A percentile compares a stretch with the other conserved stretches of the same genome.
These are phyloP conservation scores for Spisula solida DNA, from an alignment of 2,888 invertebrate genomes.

Conservation along the genomic window DNA sequence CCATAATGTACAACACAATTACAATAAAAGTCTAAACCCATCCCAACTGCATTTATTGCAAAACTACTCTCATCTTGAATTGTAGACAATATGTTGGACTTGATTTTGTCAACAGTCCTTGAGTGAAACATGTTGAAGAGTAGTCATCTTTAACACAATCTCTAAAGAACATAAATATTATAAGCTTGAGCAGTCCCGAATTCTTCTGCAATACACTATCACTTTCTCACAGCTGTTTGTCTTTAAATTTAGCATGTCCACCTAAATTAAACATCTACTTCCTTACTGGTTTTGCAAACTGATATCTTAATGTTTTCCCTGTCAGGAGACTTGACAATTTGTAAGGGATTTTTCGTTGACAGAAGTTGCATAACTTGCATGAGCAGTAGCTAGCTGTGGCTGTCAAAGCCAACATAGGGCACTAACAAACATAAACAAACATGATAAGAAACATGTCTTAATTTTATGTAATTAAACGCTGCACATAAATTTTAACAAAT, in stretches of 20 bases:
- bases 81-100: background rate
- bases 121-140: no score
- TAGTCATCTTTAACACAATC: no score
- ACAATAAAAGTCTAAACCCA: no score
- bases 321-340: slow-evolving; percentile 27
- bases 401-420: slow-evolving; percentile 30
- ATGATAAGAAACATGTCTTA: no score
- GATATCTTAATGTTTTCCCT: slow-evolving; percentile 31
- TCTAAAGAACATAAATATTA: no score
- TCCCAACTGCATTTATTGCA: no score
- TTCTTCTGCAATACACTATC: no score
- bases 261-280: background rate
- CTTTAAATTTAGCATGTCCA: background rate
- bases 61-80: background rate
- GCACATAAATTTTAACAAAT: no score
- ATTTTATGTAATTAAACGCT: no score
- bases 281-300: background rate
- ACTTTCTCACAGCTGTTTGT: background rate
- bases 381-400: slow-evolving; percentile 23
- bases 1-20: no score
- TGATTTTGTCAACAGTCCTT: slow-evolving; percentile 22
- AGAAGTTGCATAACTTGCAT: background rate
- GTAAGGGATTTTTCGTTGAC: slow-evolving; percentile 5
- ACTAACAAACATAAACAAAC: no score
- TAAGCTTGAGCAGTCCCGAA: slow-evolving; percentile 11